Evolutionary conservation across 2,888 invertebrate species (phyloP).

Genomic region (Graphium colonna): DNA sequence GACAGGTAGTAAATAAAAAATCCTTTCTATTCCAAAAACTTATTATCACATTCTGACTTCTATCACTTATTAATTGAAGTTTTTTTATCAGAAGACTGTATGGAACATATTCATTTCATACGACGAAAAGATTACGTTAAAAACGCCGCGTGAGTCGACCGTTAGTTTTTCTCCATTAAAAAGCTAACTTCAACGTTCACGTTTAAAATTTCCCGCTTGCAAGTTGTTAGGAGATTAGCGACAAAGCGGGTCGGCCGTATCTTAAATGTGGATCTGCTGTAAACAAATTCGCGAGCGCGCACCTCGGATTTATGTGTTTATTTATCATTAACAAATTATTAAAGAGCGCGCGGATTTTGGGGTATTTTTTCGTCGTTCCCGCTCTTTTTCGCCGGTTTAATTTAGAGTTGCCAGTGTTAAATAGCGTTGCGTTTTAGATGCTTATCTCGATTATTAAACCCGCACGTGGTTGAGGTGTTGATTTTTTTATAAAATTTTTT

Average conservation of each 20-base stretch:
- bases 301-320: constrained; percentile 76
- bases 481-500: not conserved
- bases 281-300: constrained; percentile 76
- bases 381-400: constrained; percentile 47
- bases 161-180: constrained; percentile 66
- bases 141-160: constrained; percentile 30
- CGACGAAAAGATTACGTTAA: constrained; percentile 9
- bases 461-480: constrained; percentile 20
- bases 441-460: constrained; percentile 56
- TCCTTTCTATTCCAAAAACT: no score
- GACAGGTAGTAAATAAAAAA: no score
- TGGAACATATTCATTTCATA: no score
- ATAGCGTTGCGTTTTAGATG: constrained; percentile 50
- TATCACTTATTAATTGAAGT: no score
- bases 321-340: constrained; percentile 81
- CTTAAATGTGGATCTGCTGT: constrained; percentile 79
- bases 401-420: constrained; percentile 43
- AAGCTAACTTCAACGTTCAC: constrained; percentile 42
- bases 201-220: constrained; percentile 75
- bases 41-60: no score
- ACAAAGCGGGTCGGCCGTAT: constrained; percentile 72
- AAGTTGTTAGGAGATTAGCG: constrained; percentile 78
- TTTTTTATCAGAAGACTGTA: no score
- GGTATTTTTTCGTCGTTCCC: constrained; percentile 51
- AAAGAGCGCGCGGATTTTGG: constrained; percentile 60